phyloP scores from a whole-genome alignment of 2,797 vertebrate genomes.

The Chanos chanos region DNA sequence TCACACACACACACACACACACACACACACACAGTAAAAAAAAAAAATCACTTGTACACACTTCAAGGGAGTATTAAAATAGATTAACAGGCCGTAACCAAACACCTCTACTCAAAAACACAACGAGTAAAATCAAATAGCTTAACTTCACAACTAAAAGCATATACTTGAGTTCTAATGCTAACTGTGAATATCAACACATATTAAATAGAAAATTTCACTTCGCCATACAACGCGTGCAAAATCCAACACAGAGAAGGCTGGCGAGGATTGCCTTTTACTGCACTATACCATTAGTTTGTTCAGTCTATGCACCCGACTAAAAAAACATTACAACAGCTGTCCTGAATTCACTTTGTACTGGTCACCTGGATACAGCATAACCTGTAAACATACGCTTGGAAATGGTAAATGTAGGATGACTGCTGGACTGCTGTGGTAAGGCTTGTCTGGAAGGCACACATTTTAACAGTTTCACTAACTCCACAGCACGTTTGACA shows the following conservation, averaged over 20 bases:
- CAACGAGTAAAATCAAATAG: too few species aligned
- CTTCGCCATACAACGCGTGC: too few species aligned
- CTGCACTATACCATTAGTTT: too few species aligned
- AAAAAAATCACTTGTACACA: too few species aligned
- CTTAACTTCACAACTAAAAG: too few species aligned
- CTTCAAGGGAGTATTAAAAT: too few species aligned
- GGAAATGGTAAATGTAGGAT: conserved; percentile 19
- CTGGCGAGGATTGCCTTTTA: too few species aligned
- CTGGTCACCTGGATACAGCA: conserved; percentile 5
- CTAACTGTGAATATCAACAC: background rate
- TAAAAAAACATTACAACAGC: conserved; percentile 7
- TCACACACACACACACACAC: background rate
- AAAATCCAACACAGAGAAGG: background rate
- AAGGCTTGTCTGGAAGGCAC: background rate
- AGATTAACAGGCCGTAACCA: background rate
- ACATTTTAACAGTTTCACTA: background rate
- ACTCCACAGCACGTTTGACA: background rate
- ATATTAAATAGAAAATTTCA: background rate
- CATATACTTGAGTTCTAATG: background rate
- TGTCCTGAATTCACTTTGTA: background rate
- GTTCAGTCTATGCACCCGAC: background rate
- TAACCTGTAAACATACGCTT: conserved; percentile 20
- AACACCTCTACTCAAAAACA: background rate
- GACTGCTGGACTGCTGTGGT: background rate
- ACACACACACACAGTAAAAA: background rate